Base-by-base conservation (phyloP, 2,113 vertebrate genomes). In the Rhineura floridana region DNA sequence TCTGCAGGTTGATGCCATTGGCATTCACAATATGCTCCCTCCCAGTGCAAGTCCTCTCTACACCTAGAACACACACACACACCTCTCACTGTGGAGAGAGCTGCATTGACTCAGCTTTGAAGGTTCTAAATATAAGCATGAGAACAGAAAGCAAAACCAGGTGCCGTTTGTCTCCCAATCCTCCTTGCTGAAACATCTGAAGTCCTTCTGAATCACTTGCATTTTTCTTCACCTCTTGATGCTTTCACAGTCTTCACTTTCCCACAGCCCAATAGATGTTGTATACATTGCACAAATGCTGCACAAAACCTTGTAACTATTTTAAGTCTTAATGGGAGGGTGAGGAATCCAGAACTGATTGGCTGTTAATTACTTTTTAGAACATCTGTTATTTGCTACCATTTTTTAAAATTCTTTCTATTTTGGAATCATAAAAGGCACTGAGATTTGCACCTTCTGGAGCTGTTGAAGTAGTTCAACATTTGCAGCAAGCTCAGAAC, bases 381-480 rank as follows among this genome's bases (percentile, higher is more conserved):
- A 93, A 86, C 92, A 93, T 93, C 96, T 95, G 96, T 91, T 94
- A n/a, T 94, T 93, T 89, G 93, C 83, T 87, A 85, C 89, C 93
- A 83, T 96, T 94, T 93, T 96, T 93, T 87, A n/a, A n/a, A n/a
- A 91, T 89, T 91, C 87, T 94, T 95, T 94, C 94, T 92, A 69
- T 93, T 94, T 96, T 83, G 84, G 72, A 93, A 93, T 28, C 91
- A 70, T 82, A 91, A 91, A 94, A 93, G 85, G 21, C 25, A 25
- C 83, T 21, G 92, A 87, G 70, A 86, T 91, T 93, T 95, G 93
- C 84, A 91, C 92, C 80, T 84, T 93, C 93, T 92, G 94, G 93
- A 94, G 87, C 72, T 11, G 30, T 89, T 44, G 73, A 91, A 79
- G 69, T 23, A 70, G 90, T 87, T 87, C 42, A 3, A 76, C 50